These are phyloP conservation scores for Litocranius walleri DNA, from an alignment of 2,113 vertebrate species.

Conservation along the genomic window DNA sequence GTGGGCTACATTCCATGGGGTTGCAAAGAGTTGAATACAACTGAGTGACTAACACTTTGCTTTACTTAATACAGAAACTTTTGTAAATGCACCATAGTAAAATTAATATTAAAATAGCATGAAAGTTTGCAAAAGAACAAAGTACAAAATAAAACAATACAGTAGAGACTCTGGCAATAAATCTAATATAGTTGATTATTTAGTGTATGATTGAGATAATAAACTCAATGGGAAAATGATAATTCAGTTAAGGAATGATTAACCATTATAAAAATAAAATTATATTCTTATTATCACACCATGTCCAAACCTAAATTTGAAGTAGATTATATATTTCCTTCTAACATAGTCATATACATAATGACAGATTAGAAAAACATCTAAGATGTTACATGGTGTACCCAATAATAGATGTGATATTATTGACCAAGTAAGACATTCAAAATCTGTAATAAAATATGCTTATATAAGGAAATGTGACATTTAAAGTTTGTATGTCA, in stretches of 20 bases:
- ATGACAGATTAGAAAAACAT: not conserved
- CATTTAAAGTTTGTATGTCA: not conserved
- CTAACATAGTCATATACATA: not conserved
- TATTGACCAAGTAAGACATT: not conserved
- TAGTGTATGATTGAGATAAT: not conserved
- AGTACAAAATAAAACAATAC: not conserved
- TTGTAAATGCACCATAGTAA: not conserved
- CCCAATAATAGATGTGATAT: not conserved
- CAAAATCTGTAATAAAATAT: not conserved
- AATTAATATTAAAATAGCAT: not conserved
- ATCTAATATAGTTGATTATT: not conserved
- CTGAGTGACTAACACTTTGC: not conserved
- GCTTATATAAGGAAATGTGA: not conserved
- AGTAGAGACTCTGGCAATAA: not conserved
- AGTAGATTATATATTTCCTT: not conserved
- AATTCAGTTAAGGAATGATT: not conserved
- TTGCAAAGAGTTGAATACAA: not conserved
- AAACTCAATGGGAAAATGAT: not conserved
- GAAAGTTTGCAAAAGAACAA: not conserved
- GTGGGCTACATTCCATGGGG: not conserved
- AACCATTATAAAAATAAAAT: not conserved
- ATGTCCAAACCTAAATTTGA: not conserved
- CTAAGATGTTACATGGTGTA: not conserved
- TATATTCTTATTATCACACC: not conserved
- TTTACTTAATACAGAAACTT: not conserved